These are phyloP conservation scores for Heteromurus nitidus DNA, from an alignment of 2,888 invertebrate genomes.

Conservation along the genomic window DNA sequence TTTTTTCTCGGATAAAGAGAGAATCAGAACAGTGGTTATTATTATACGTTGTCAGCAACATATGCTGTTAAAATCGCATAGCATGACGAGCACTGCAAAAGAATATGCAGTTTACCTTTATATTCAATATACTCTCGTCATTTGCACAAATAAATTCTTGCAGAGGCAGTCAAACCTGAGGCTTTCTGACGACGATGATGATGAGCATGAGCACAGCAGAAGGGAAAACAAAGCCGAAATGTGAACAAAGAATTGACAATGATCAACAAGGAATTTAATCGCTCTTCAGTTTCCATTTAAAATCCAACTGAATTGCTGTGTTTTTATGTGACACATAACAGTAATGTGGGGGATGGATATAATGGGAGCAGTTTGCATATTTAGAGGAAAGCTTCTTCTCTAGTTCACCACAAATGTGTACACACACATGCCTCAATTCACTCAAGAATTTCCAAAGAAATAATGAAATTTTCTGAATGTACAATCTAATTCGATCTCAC, in stretches of 20 bases:
- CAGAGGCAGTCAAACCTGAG: no score
- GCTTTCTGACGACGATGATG: no score
- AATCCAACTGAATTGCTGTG: background rate
- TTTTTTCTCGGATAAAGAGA: conserved; percentile 2
- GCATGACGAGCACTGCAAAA: conserved; percentile 63
- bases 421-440: no score
- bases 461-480: no score
- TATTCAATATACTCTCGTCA: no score
- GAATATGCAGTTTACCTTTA: no score
- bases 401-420: no score
- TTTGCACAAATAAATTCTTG: background rate
- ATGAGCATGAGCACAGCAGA: background rate
- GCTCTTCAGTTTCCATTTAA: background rate
- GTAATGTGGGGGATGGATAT: background rate
- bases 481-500: no score
- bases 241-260: conserved; percentile 23
- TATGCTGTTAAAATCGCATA: conserved; percentile 67
- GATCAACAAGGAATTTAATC: conserved; percentile 18
- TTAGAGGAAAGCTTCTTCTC: no score
- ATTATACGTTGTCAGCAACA: conserved; percentile 57
- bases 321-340: conserved; percentile 28
- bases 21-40: conserved; percentile 15
- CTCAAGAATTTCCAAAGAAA: no score
- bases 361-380: conserved; percentile 7
- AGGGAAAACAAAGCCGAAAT: background rate